Percentiles rank a stretch among this genome's conserved stretches.
phyloP scores from a whole-genome alignment of 1,140 invertebrate genomes.

The Panulirus ornatus region DNA sequence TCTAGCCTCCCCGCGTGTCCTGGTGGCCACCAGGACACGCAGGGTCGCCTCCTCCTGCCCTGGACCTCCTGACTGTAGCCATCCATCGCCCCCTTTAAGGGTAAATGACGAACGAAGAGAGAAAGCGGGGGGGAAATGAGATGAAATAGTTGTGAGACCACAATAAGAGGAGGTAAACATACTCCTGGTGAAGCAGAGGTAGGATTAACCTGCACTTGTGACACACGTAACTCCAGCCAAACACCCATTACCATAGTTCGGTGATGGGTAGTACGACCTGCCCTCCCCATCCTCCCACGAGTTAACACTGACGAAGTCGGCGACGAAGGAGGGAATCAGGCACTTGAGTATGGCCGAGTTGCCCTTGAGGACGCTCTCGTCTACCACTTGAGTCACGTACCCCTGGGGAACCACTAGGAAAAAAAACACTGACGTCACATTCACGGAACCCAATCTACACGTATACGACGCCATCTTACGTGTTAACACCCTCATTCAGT shows the following conservation, averaged over 20 bases:
- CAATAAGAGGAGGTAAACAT: background rate
- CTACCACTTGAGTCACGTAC: constrained; percentile 77
- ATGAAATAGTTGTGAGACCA: background rate
- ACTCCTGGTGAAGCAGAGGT: background rate
- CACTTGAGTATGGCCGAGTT: constrained; percentile 95
- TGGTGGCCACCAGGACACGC: too few species aligned
- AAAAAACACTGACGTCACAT: constrained; percentile 12
- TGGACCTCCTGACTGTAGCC: too few species aligned
- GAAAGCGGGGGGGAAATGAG: too few species aligned
- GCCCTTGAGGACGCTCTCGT: constrained; percentile 81
- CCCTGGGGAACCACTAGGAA: constrained; percentile 75
- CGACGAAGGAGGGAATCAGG: constrained; percentile 93
- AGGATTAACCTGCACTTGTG: too few species aligned
- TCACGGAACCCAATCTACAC: too few species aligned
- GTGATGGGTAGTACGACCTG: constrained; percentile 81
- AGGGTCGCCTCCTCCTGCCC: too few species aligned
- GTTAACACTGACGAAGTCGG: constrained; percentile 83
- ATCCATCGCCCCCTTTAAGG: too few species aligned
- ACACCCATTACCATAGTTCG: constrained; percentile 65
- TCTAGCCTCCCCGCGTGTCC: too few species aligned
- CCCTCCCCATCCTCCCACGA: constrained; percentile 89
- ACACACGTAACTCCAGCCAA: background rate
- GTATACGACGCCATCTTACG: too few species aligned
- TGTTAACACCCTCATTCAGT: too few species aligned
- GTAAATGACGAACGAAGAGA: too few species aligned